Base-by-base conservation (phyloP, 2,888 invertebrate species). In the Ormyrus pomaceus region DNA sequence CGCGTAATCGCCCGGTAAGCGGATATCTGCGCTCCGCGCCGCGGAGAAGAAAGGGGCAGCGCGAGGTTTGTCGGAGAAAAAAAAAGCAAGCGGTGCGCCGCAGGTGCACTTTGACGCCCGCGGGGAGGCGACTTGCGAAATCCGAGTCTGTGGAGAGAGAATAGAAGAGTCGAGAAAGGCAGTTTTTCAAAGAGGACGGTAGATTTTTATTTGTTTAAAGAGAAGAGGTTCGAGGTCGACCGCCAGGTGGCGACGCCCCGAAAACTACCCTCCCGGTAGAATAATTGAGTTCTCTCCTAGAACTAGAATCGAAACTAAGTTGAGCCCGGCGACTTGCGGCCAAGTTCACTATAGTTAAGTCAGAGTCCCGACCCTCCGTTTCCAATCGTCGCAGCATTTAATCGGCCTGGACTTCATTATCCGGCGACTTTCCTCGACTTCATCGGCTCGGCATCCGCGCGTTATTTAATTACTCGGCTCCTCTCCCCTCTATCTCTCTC, bases 381-480 rank as follows among this genome's bases (percentile, higher is more conserved):
- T 46, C 53, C 46, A 76, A 75, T 75, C 75, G 59, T 66, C 66
- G 34, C 19, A 19, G 45, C 50, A 11, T 62, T 56, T 77, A 70
- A 71, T 77, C 71, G 46, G 48, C 65, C 62, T 48, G 53, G 45
- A 55, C 71, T 58, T 73, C 68, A 62, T 66, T 68, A 68, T 46
- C n/a, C 51, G 7, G 4, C n/a, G 4, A 48, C 56, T 68, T 50
- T 64, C 61, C 45, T 7, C 55, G 19, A 69, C 73, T 72, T 56
- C 56, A 62, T 62, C 73, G 50, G 9, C 51, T 6, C 46, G 73
- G 73, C 73, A 79, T 79, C 78, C 75, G 46, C 80, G 45, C 69
- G 77, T 77, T 76, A 81, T 81, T 81, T 81, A 81, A 81, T 81
- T 77, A 81, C 69, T 64, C 72, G 62, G 19, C 48, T 19, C 19